These are phyloP conservation scores for Chiroxiphia lanceolata DNA, from an alignment of 2,797 vertebrate species.

Conservation along the genomic window DNA sequence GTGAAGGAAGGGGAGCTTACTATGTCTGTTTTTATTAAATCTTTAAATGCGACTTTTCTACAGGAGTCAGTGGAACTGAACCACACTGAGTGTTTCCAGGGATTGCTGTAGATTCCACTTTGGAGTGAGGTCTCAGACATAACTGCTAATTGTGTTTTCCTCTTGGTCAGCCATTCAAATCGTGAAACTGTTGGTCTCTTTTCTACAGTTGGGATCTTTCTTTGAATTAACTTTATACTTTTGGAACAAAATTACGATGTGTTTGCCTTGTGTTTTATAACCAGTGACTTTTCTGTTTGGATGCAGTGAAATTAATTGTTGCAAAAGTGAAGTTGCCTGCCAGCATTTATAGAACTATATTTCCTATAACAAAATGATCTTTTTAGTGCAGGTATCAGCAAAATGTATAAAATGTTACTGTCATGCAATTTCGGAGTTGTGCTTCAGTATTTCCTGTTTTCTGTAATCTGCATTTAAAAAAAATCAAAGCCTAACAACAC, in stretches of 20 bases:
- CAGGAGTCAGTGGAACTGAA: not conserved
- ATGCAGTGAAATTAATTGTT: not conserved
- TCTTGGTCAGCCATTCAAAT: not conserved
- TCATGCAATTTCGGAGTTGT: not conserved
- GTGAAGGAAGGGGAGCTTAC: not conserved
- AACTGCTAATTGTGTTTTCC: not conserved
- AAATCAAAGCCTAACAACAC: conserved; percentile 8
- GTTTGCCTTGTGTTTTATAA: conserved; percentile 17
- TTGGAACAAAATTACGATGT: not conserved
- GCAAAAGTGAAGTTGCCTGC: not conserved
- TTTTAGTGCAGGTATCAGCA: not conserved
- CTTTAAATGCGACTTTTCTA: not conserved
- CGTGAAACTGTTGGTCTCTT: not conserved
- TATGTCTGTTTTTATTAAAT: not conserved
- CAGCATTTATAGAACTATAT: not conserved
- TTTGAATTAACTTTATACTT: not conserved
- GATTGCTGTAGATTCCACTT: not conserved
- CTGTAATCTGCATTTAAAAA: not conserved
- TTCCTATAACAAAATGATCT: not conserved
- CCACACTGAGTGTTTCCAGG: not conserved
- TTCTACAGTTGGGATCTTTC: not conserved
- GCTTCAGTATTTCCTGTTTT: not conserved
- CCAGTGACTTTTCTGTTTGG: not conserved
- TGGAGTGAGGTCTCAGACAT: not conserved
- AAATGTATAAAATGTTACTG: not conserved